phyloP scores from a whole-genome alignment of 2,888 invertebrate species.

The Campopleginae sp. region DNA sequence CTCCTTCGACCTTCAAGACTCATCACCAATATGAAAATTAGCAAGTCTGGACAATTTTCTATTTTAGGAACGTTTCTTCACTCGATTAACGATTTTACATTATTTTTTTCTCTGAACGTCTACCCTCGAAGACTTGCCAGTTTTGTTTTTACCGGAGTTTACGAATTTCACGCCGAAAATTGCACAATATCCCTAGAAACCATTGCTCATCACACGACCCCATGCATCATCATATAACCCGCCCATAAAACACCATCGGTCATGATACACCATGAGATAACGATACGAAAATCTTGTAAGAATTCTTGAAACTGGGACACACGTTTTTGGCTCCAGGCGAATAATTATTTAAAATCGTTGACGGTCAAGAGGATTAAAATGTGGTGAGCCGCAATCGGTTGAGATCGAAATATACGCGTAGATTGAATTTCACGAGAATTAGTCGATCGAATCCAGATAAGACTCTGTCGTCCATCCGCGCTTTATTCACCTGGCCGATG shows the following conservation, averaged over 20 bases:
- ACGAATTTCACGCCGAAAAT: no score
- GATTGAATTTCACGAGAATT: background rate
- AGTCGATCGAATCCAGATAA: constrained; percentile 1
- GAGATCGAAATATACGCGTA: background rate
- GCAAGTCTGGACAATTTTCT: background rate
- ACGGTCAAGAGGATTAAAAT: background rate
- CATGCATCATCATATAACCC: no score
- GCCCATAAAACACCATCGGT: no score
- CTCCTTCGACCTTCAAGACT: background rate
- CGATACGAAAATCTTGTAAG: no score
- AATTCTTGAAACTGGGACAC: background rate
- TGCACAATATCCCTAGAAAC: no score
- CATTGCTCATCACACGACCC: no score
- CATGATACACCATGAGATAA: no score
- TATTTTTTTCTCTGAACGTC: background rate
- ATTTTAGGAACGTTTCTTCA: background rate
- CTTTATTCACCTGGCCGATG: constrained; percentile 32
- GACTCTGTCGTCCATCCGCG: constrained; percentile 16
- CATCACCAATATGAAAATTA: background rate
- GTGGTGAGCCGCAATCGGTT: background rate
- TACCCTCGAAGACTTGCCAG: background rate
- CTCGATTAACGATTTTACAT: background rate
- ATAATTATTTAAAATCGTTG: background rate
- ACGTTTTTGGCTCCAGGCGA: background rate
- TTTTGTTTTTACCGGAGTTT: background rate